These are phyloP conservation scores for Hydra vulgaris DNA, from an alignment of 30 jellyfish, hydroid and myxozoan genomes.

Conservation along the genomic window DNA sequence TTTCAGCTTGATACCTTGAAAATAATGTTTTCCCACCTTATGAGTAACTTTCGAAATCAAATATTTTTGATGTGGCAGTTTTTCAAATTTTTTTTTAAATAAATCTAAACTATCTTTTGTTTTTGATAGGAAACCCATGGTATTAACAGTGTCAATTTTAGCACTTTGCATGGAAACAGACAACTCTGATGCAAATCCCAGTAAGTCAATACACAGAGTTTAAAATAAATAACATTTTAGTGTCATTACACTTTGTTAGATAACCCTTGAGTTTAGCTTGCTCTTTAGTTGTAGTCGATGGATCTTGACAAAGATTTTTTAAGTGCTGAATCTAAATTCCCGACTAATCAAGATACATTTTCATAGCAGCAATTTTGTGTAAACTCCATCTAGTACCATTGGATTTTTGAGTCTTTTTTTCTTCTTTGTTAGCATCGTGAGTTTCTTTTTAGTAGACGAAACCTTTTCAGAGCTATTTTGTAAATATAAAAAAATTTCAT, in stretches of 20 bases:
- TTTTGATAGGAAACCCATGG: background rate
- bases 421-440: background rate
- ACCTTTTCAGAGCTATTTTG: conserved; percentile 15
- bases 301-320: no score
- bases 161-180: no score
- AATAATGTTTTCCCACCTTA: background rate
- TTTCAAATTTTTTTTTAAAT: background rate
- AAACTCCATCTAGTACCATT: conserved; percentile 19
- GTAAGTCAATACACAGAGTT: conserved; percentile 1
- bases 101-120: background rate
- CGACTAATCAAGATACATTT: conserved; percentile 10
- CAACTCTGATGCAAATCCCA: background rate
- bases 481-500: conserved; percentile 1
- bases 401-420: background rate
- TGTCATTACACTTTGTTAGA: background rate
- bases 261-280: background rate
- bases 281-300: background rate
- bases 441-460: background rate
- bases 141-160: conserved; percentile 1
- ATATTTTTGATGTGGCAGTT: background rate
- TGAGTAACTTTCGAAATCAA: background rate
- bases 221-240: background rate
- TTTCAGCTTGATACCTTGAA: background rate
- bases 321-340: background rate
- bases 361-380: conserved; percentile 24